Evolutionary conservation across 2,113 vertebrate species (phyloP), one percentile per base, ranked within the genome.

Genomic region (Pseudorasbora parva): DNA sequence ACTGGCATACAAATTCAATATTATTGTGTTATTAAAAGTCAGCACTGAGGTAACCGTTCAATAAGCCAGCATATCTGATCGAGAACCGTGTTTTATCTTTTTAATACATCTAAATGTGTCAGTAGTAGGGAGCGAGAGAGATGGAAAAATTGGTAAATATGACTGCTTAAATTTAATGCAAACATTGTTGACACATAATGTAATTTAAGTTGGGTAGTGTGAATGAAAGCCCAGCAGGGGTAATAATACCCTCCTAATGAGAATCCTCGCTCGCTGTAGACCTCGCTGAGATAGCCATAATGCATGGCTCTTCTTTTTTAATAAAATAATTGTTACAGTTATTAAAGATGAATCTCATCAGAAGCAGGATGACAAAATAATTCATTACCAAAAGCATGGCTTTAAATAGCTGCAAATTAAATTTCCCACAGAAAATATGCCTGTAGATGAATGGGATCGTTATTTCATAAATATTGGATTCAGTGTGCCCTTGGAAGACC

Each of bases 311-410:
- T 59, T 83, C 49, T 84, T 79, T 79, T 64, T 54, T 33, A 93
- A 94, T 94, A 94, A 94, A 94, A 94, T 94, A 94, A 94, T 93
- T 94, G 92, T 94, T 93, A 92, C 92, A 90, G 93, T 95, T 95
- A 94, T 94, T 94, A 94, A 95, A 94, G 93, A 94, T 93, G 90
- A 95, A 94, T 94, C 93, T 94, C 93, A 93, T 94, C 93, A 93
- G 91, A 91, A 91, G 88, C 89, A 84, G 92, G 90, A 90, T 94
- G 93, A 95, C 93, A 94, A 95, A 94, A 95, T 94, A 94, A 94
- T 93, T 94, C 88, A 94, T 94, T 94, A 93, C 93, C 87, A 93
- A 93, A 93, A 92, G 81, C 88, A 81, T 59, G 88, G 92, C 92
- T 94, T 94, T 95, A 94, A 93, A 94, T 93, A 93, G 92, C 93